A percentile compares a stretch with the other conserved stretches of the same genome.
These are phyloP conservation scores for Heliconius himera DNA, from an alignment of 1,140 invertebrate species.

Conservation along the genomic window DNA sequence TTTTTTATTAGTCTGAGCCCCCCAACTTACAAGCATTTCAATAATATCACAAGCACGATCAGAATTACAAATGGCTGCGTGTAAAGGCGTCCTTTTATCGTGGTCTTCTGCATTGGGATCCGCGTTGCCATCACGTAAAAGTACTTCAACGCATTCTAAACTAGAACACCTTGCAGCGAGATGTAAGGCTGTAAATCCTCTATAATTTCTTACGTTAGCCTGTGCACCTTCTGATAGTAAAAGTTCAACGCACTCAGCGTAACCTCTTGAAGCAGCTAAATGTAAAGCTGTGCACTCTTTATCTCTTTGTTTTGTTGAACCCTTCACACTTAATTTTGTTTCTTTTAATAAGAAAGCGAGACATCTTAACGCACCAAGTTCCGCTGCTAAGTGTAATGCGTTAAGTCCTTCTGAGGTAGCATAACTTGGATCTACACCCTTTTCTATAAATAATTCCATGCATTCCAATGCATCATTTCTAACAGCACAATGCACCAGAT, in stretches of 20 bases:
- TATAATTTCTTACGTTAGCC: conserved; percentile 80
- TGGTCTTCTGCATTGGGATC: conserved; percentile 83
- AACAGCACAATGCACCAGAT: conserved; percentile 83
- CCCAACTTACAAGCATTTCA: conserved; percentile 81
- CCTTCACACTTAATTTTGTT: conserved; percentile 75
- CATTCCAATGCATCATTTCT: conserved; percentile 82
- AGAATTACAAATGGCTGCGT: conserved; percentile 83
- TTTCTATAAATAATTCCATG: conserved; percentile 81
- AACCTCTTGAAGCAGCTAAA: conserved; percentile 85
- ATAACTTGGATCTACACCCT: conserved; percentile 80
- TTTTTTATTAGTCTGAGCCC: conserved; percentile 81
- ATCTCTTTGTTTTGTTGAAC: conserved; percentile 71
- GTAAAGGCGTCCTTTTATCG: conserved; percentile 83
- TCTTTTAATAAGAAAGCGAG: conserved; percentile 80
- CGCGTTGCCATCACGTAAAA: conserved; percentile 79
- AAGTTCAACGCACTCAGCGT: conserved; percentile 82
- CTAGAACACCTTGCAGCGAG: conserved; percentile 84
- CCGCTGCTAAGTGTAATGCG: conserved; percentile 83
- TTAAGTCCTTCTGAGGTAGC: conserved; percentile 82
- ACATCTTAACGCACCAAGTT: conserved; percentile 81
- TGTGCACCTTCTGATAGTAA: conserved; percentile 84
- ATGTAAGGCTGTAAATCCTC: conserved; percentile 84
- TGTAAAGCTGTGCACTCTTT: conserved; percentile 86
- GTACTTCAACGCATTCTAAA: conserved; percentile 80
- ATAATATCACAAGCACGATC: conserved; percentile 81